Base-by-base conservation (phyloP, 2,113 vertebrate genomes). In the Anolis sagrei region DNA sequence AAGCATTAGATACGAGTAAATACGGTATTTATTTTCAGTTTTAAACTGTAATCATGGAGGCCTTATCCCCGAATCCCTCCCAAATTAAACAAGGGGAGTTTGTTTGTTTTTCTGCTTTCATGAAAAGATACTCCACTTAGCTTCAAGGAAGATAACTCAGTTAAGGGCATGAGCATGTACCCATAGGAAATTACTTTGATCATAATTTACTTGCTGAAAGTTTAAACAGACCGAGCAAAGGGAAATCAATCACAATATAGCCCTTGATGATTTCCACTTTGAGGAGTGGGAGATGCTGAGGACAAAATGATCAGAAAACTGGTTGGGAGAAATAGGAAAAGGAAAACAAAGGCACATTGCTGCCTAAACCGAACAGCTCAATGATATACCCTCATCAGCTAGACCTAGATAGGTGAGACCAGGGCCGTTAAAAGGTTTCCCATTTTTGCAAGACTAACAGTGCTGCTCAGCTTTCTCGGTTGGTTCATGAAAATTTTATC, bases 101-200 rank as follows among this genome's bases (percentile, higher is more conserved):
- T 62, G 1, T 25, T 32, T 69, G 73, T 76, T 29, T 44, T 66
- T 21, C 70, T 27, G 14, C 1, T 76, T 77, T 82, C 10, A 49
- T 1, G 36, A 19, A 82, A 86, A 88, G 83, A 77, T 82, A 68
- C 69, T 85, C 39, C 27, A 36, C 7, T 62, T 58, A 86, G 70
- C 76, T 92, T 89, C 61, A 83, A 74, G 19, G 86, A 74, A 27
- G 87, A 23, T 77, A 13, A 58, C 62, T 76, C 10, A 82, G 58
- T 69, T 82, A 88, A 2, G 8, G 49, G 62, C 9, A 78, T 51
- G 80, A 80, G 16, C 11, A 39, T 39, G 7, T 58, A 29, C 34
- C 48, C 48, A n/a, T 75, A 64, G 69, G 69, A n/a, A 74, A 80
- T 34, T 64, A 36, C 29, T 73, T 72, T 73, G 54, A 86, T 76